A percentile compares a stretch with the other conserved stretches of the same genome.
These are phyloP conservation scores for Leucoraja erinaceus DNA, from an alignment of 2,113 vertebrate genomes.

Conservation along the genomic window DNA sequence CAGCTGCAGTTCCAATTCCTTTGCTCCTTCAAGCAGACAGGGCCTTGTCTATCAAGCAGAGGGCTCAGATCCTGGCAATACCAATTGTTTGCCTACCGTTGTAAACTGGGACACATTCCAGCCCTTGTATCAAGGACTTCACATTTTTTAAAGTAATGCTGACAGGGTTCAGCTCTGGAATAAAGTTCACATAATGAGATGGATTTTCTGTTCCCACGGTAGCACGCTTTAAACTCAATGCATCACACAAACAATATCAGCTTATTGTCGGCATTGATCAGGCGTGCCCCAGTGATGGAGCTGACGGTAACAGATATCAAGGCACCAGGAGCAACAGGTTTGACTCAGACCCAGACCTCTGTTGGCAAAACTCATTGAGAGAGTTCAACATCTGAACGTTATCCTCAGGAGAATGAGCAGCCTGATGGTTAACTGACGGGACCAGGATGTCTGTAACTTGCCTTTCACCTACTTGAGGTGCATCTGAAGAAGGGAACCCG, in stretches of 20 bases:
- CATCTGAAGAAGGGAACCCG: no score
- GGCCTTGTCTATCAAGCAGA: no score
- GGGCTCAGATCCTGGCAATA: background rate
- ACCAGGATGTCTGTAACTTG: no score
- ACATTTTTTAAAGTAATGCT: background rate
- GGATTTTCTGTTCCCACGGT: background rate
- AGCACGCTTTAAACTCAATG: background rate
- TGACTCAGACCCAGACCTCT: no score
- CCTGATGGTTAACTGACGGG: no score
- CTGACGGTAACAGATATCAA: background rate
- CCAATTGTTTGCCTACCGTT: no score
- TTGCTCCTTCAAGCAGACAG: background rate
- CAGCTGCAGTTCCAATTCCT: background rate
- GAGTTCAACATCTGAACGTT: no score
- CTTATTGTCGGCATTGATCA: constrained; percentile 1
- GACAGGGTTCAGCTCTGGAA: background rate
- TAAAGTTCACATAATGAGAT: background rate
- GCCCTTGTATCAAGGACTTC: background rate
- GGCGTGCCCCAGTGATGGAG: background rate
- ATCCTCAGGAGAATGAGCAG: no score
- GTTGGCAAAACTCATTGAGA: no score
- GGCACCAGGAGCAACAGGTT: background rate
- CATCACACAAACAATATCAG: constrained; percentile 5
- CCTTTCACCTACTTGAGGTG: no score
- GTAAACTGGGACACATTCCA: background rate